phyloP scores from a whole-genome alignment of 1,140 invertebrate genomes.

The Drosophila burlai region DNA sequence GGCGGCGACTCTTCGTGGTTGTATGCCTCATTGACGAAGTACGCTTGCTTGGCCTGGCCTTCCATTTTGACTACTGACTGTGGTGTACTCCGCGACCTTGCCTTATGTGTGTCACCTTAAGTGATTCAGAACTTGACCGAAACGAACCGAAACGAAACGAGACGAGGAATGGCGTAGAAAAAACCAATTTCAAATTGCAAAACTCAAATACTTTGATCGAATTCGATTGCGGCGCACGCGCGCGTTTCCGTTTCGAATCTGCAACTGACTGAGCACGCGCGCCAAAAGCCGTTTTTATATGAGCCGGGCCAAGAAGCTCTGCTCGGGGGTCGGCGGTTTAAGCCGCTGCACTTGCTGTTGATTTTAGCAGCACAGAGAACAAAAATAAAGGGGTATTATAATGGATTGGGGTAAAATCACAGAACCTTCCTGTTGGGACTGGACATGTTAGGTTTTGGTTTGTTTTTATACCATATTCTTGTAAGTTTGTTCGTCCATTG shows the following conservation, averaged over 20 bases:
- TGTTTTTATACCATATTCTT: too few species aligned
- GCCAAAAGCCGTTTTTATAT: conserved; percentile 76
- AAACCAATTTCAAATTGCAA: conserved; percentile 37
- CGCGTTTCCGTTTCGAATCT: conserved; percentile 77
- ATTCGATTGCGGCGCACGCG: conserved; percentile 61
- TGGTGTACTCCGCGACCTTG: conserved; percentile 50
- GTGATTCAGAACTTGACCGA: conserved; percentile 63
- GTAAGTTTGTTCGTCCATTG: not conserved
- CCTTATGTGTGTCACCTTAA: conserved; percentile 64
- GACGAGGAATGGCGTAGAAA: conserved; percentile 12
- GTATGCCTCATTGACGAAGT: conserved; percentile 80
- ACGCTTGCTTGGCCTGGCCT: conserved; percentile 78
- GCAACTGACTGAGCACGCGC: conserved; percentile 80
- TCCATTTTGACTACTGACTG: conserved; percentile 52
- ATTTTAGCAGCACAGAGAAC: conserved; percentile 11
- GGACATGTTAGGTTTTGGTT: rapidly evolving
- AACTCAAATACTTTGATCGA: conserved; percentile 42
- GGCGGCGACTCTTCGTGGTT: conserved; percentile 58
- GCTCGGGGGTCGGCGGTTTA: conserved; percentile 22
- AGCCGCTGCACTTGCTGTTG: conserved; percentile 45
- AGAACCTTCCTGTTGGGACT: not conserved
- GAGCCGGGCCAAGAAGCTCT: conserved; percentile 43
- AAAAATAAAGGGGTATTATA: not conserved
- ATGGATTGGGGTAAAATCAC: too few species aligned
- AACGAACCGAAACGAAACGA: conserved; percentile 19